phyloP scores from a whole-genome alignment of 2,797 vertebrate genomes.

The Emys orbicularis region DNA sequence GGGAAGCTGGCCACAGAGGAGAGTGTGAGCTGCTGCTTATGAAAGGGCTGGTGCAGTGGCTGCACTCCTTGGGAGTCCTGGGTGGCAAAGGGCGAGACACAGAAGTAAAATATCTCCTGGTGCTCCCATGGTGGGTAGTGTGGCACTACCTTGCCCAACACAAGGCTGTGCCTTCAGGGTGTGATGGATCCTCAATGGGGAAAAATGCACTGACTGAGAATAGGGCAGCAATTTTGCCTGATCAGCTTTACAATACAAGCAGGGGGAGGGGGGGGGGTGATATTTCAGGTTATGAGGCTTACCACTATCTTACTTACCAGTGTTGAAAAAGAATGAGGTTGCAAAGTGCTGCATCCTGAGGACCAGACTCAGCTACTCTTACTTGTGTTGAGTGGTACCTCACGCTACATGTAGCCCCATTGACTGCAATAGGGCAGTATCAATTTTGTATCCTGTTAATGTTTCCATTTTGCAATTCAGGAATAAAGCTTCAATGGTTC shows the following conservation, averaged over 20 bases:
- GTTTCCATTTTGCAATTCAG: background rate
- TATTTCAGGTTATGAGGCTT: background rate
- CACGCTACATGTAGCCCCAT: background rate
- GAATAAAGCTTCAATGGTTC: background rate
- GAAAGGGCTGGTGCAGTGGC: background rate
- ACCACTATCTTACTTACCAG: background rate
- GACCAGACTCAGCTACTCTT: background rate
- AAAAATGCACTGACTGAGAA: background rate
- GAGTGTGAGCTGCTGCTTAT: background rate
- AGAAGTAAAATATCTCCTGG: background rate
- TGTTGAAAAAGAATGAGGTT: background rate
- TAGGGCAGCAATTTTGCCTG: background rate
- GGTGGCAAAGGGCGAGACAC: background rate
- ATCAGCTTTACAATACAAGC: accelerated
- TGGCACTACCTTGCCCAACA: background rate
- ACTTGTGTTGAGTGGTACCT: background rate
- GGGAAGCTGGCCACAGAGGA: background rate
- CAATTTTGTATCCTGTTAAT: background rate
- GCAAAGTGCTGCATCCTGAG: background rate
- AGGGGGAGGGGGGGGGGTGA: background rate
- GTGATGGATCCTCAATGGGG: accelerated
- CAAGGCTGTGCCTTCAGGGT: accelerated
- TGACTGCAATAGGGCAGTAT: background rate
- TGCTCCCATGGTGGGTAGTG: background rate
- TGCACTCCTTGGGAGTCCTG: background rate